A percentile compares a stretch with the other conserved stretches of the same genome.
phyloP scores from a whole-genome alignment of 2,888 invertebrate species.

The Tenthredo livida region DNA sequence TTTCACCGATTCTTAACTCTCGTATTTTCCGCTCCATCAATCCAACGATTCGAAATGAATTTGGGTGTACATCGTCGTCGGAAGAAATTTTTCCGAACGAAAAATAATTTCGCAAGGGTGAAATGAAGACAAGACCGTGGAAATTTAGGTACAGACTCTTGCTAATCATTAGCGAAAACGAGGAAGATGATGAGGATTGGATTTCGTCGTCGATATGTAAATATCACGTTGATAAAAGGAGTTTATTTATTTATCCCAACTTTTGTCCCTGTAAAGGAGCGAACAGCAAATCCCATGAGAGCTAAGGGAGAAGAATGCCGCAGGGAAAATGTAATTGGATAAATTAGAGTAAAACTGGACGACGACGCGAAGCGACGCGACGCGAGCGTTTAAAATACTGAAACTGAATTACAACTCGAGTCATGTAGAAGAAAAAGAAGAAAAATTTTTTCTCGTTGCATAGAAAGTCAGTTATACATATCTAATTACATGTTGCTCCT shows the following conservation, averaged over 20 bases:
- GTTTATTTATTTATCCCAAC: background rate
- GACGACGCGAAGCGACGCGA: background rate
- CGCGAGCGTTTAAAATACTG: constrained; percentile 12
- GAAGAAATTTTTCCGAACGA: background rate
- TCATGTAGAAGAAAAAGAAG: background rate
- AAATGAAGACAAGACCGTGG: background rate
- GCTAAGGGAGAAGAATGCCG: background rate
- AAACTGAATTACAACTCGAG: constrained; percentile 37
- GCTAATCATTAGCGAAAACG: constrained; percentile 1
- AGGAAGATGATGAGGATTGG: background rate
- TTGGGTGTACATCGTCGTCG: background rate
- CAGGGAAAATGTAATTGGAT: constrained; percentile 21
- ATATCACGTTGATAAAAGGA: background rate
- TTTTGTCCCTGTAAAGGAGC: background rate
- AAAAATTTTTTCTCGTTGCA: background rate
- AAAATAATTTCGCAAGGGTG: background rate
- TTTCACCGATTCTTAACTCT: background rate
- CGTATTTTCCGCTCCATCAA: background rate
- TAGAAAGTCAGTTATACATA: no score
- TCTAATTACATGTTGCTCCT: background rate
- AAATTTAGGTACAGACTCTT: background rate
- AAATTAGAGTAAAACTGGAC: constrained; percentile 29
- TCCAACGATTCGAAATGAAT: background rate
- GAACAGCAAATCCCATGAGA: background rate
- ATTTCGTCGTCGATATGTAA: background rate